Conservation (phyloP, 1,140 invertebrate genomes). For the Neotoxoptera formosana region DNA sequence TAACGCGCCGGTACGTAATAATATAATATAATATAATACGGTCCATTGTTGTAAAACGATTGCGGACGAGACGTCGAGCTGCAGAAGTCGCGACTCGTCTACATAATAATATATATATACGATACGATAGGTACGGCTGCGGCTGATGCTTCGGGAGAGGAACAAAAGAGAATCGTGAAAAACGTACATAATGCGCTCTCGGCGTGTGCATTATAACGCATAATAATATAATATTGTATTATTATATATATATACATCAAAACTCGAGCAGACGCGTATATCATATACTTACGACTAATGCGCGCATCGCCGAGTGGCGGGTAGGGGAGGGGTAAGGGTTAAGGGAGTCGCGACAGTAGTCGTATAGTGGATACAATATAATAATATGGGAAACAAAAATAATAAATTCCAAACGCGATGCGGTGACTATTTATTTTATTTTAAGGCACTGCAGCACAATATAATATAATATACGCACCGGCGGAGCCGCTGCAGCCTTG, state of each 20-base stretch:
- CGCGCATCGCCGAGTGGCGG: background rate
- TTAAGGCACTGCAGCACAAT: background rate
- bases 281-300: background rate
- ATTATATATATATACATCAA: background rate
- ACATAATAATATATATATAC: background rate
- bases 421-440: background rate
- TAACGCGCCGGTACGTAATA: slow-evolving; percentile 33
- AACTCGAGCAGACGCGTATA: background rate
- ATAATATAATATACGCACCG: background rate
- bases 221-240: background rate
- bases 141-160: background rate
- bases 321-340: background rate
- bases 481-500: background rate
- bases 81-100: background rate
- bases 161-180: background rate
- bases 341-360: background rate
- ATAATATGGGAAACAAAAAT: slow-evolving; percentile 4
- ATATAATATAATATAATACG: background rate
- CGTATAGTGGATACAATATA: background rate
- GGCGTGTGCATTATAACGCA: background rate
- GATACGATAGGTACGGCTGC: background rate
- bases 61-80: background rate
- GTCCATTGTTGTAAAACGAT: slow-evolving; percentile 45
- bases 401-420: slow-evolving; percentile 9
- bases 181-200: background rate